phyloP scores from a whole-genome alignment of 2,797 vertebrate species.

The Gorsachius magnificus region DNA sequence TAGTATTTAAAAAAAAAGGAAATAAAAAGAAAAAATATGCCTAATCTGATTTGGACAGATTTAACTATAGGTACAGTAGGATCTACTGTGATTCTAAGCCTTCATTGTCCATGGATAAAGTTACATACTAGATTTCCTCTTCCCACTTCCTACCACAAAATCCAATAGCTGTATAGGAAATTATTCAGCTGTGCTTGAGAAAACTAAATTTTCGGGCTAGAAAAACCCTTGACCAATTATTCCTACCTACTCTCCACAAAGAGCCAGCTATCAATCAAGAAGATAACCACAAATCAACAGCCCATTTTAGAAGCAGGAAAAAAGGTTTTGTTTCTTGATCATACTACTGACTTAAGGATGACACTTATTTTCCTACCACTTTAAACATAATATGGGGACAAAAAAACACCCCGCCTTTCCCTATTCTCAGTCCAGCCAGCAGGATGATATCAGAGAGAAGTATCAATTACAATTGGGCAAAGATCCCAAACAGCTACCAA shows the following conservation, averaged over 20 bases:
- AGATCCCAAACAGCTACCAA: neutral
- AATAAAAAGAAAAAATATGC: neutral
- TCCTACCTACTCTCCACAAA: neutral
- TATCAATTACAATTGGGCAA: neutral
- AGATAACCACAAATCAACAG: neutral
- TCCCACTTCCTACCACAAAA: neutral
- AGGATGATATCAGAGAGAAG: neutral
- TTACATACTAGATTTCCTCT: neutral
- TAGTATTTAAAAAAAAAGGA: neutral
- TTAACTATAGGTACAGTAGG: neutral
- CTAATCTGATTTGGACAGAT: neutral
- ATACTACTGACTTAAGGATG: neutral
- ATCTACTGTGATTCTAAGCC: neutral
- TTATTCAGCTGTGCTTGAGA: neutral
- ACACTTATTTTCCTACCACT: neutral
- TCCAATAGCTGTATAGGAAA: neutral
- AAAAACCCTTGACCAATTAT: neutral
- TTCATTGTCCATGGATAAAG: neutral
- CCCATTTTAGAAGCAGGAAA: neutral
- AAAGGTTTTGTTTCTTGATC: neutral
- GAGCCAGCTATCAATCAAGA: neutral
- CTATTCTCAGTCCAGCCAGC: neutral
- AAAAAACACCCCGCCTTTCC: neutral
- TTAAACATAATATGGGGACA: neutral
- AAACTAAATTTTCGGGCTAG: neutral